phyloP scores from a whole-genome alignment of 2,888 invertebrate species.

The Limnephilus lunatus region DNA sequence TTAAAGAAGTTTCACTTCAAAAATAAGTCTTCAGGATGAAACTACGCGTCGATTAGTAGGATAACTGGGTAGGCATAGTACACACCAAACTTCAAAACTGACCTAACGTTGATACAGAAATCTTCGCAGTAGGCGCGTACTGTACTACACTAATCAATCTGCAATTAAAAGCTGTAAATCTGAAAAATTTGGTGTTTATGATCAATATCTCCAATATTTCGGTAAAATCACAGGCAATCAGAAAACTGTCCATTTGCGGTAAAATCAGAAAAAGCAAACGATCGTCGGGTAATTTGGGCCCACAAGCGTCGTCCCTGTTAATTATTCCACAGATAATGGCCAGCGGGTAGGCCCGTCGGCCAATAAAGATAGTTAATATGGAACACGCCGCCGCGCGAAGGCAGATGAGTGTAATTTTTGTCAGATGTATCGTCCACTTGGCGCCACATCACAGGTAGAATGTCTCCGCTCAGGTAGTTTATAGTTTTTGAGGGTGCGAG shows the following conservation, averaged over 20 bases:
- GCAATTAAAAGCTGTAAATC: no score
- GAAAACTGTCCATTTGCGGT: not conserved
- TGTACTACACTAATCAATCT: no score
- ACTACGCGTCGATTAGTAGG: no score
- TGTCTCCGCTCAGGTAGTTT: slow-evolving; percentile 20
- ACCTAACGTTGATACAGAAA: no score
- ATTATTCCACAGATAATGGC: slow-evolving; percentile 42
- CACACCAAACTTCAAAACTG: no score
- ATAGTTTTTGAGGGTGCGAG: not conserved
- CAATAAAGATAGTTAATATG: slow-evolving; percentile 50
- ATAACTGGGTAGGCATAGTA: no score
- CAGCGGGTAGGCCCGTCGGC: not conserved
- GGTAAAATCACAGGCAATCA: not conserved
- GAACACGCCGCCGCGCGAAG: slow-evolving; percentile 25
- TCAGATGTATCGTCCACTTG: slow-evolving; percentile 36
- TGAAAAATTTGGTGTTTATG: not conserved
- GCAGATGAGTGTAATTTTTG: slow-evolving; percentile 40
- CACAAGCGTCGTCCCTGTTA: slow-evolving; percentile 25
- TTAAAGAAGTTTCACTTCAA: no score
- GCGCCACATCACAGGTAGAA: slow-evolving; percentile 41
- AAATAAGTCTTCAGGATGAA: no score
- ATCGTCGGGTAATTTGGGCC: slow-evolving; percentile 24
- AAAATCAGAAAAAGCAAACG: not conserved
- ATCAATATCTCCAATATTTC: not conserved
- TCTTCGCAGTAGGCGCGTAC: no score